phyloP scores from a whole-genome alignment of 2,797 vertebrate genomes.

The Neoniphon sammara region DNA sequence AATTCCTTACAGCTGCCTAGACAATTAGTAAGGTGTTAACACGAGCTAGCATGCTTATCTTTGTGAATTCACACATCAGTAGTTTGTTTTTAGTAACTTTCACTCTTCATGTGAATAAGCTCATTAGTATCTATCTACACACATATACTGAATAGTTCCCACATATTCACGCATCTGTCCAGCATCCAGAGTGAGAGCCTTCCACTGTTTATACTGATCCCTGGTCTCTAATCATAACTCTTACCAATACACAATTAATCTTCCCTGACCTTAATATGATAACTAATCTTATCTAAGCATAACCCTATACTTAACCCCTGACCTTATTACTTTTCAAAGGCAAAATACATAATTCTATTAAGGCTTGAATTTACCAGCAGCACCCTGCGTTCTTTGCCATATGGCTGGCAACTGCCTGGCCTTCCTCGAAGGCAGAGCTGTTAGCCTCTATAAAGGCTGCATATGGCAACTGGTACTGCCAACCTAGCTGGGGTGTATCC shows the following conservation, averaged over 20 bases:
- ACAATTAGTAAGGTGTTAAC: constrained; percentile 40
- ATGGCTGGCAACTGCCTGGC: constrained; percentile 1
- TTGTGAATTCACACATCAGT: background rate
- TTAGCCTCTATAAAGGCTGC: constrained; percentile 21
- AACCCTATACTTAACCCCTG: constrained; percentile 3
- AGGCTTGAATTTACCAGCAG: background rate
- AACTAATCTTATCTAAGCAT: background rate
- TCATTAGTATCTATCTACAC: constrained; percentile 16
- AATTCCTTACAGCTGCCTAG: constrained; percentile 29
- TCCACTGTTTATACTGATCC: background rate
- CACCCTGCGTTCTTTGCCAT: background rate
- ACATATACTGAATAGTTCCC: background rate
- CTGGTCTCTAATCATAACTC: too few species aligned
- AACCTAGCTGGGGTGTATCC: constrained; percentile 22
- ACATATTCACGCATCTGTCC: background rate
- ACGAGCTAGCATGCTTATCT: constrained; percentile 8
- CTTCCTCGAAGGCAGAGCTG: constrained; percentile 13
- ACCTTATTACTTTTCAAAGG: background rate
- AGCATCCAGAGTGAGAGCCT: background rate
- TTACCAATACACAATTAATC: background rate
- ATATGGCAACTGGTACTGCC: constrained; percentile 10
- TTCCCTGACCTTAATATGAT: background rate
- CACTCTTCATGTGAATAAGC: constrained; percentile 4
- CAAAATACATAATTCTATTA: background rate
- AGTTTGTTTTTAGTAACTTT: background rate